A percentile compares a stretch with the other conserved stretches of the same genome.
phyloP scores from a whole-genome alignment of 2,113 vertebrate species.

The Pungitius pungitius region DNA sequence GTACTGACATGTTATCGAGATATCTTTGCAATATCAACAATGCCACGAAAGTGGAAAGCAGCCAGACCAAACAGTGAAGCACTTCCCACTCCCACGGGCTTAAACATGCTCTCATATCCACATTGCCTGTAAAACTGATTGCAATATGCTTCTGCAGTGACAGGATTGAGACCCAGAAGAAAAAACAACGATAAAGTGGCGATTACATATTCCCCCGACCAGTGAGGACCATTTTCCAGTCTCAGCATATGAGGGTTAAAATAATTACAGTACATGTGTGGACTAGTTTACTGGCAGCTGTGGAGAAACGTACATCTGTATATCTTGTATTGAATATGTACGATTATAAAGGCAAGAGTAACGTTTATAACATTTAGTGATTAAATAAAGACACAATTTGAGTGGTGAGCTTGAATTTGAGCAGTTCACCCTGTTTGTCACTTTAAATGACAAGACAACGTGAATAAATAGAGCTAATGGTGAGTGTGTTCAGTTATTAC shows the following conservation, averaged over 20 bases:
- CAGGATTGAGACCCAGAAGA: no score
- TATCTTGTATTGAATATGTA: neutral
- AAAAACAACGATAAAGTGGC: no score
- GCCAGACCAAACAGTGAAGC: no score
- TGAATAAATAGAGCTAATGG: neutral
- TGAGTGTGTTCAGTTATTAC: neutral
- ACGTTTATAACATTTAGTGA: neutral
- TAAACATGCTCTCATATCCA: no score
- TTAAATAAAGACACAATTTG: constrained; percentile 3
- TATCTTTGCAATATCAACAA: neutral
- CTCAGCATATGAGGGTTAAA: neutral
- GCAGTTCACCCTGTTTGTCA: neutral
- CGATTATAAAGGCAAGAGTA: constrained; percentile 12
- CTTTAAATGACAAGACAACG: neutral
- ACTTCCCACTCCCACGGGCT: no score
- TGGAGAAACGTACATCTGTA: neutral
- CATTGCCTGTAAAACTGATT: no score
- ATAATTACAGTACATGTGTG: neutral
- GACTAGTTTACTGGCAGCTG: constrained; percentile 7
- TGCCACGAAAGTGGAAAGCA: no score
- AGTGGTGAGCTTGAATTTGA: neutral
- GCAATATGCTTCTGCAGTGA: no score
- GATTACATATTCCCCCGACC: no score
- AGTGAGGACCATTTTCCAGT: no score
- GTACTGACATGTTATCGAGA: neutral